These are phyloP conservation scores for Tautogolabrus adspersus DNA, from an alignment of 2,113 vertebrate species.

Conservation along the genomic window DNA sequence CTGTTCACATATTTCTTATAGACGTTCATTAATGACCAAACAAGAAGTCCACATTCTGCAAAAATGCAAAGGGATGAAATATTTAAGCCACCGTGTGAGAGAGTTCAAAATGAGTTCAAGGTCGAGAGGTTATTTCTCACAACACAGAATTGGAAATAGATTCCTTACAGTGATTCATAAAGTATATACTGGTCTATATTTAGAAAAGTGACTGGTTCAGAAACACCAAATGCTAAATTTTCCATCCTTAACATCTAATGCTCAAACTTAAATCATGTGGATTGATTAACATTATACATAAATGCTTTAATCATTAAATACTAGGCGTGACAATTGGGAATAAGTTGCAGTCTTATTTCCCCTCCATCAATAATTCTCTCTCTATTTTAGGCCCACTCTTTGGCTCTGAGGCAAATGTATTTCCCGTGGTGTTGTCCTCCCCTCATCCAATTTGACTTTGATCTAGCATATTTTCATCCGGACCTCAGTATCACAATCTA, in stretches of 20 bases:
- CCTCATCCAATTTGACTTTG: constrained; percentile 37
- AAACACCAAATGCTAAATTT: too few species aligned
- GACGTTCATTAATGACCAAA: not conserved
- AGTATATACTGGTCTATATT: too few species aligned
- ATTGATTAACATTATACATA: too few species aligned
- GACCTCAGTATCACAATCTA: constrained; percentile 9
- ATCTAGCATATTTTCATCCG: constrained; percentile 48
- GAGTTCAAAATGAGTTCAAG: too few species aligned
- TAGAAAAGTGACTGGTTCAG: too few species aligned
- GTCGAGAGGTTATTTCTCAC: too few species aligned
- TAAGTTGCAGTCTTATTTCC: not conserved
- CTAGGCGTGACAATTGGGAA: not conserved
- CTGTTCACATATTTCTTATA: not conserved
- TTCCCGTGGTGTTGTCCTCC: constrained; percentile 30
- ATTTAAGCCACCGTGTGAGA: too few species aligned
- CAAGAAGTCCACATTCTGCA: not conserved
- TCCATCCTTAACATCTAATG: not conserved
- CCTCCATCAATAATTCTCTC: constrained; percentile 4
- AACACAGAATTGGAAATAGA: too few species aligned
- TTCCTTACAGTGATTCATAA: too few species aligned
- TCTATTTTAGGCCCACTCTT: constrained; percentile 18
- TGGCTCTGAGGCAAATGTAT: not conserved
- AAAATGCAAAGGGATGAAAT: too few species aligned
- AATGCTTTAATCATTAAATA: not conserved
- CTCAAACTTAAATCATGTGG: not conserved